Evolutionary conservation across 2,797 vertebrate genomes (phyloP).

Genomic region (Notamacropus eugenii): DNA sequence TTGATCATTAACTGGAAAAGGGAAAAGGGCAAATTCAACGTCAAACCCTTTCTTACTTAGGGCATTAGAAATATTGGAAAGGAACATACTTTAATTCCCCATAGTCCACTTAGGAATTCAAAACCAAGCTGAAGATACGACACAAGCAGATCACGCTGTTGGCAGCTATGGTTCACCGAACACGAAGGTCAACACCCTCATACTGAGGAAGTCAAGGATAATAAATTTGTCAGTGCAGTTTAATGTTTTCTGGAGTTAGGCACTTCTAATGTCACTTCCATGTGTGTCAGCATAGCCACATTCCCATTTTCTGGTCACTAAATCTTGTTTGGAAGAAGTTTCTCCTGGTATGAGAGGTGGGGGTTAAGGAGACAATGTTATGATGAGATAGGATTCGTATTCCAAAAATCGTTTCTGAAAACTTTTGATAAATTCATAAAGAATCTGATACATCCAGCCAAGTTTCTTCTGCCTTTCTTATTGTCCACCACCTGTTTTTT

Average conservation of each 20-base stretch:
- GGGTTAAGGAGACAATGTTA: neutral
- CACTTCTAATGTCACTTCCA: accelerated
- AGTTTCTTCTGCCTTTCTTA: constrained; percentile 30
- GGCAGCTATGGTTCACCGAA: accelerated
- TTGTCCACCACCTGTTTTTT: neutral
- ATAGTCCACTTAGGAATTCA: constrained; percentile 38
- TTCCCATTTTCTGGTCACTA: neutral
- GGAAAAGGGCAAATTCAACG: constrained; percentile 70
- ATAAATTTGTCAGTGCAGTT: accelerated
- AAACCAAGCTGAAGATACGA: neutral
- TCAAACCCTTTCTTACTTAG: constrained; percentile 62
- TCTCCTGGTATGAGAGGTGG: neutral
- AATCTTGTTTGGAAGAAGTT: accelerated
- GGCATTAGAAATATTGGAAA: constrained; percentile 24
- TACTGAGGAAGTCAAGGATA: neutral
- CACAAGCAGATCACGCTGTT: neutral
- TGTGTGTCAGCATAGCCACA: neutral
- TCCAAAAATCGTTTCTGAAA: constrained; percentile 1
- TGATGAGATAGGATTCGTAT: constrained; percentile 11
- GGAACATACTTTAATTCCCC: constrained; percentile 62
- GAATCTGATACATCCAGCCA: neutral
- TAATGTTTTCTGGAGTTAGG: neutral
- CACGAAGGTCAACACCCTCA: neutral
- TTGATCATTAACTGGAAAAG: constrained; percentile 69
- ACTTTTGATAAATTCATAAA: neutral